These are phyloP conservation scores for Himalopsyche anomala DNA, from an alignment of 2,888 invertebrate species.

Conservation along the genomic window DNA sequence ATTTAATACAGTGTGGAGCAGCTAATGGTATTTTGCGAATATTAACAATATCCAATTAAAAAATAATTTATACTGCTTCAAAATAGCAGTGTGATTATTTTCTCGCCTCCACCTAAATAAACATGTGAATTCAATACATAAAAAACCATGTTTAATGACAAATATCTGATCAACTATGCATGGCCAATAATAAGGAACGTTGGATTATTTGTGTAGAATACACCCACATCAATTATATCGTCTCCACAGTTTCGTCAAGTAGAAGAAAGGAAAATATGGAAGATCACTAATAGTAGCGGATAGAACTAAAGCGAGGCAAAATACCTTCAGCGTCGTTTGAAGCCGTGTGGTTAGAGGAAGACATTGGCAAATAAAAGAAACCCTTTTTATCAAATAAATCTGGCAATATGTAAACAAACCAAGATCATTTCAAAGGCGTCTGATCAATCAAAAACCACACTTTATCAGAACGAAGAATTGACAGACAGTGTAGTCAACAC, in stretches of 20 bases:
- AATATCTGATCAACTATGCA: too few relatives aligned
- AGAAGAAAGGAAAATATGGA: conserved; percentile 28
- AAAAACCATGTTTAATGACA: too few relatives aligned
- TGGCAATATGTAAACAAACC: conserved; percentile 34
- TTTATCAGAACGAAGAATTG: conserved; percentile 9
- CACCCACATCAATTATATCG: background rate
- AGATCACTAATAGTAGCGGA: conserved; percentile 12
- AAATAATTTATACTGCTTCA: too few relatives aligned
- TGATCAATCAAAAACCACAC: conserved; percentile 20
- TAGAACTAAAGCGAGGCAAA: conserved; percentile 20
- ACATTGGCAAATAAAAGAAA: conserved; percentile 26
- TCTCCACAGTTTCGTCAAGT: conserved; percentile 5
- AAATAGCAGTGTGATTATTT: too few relatives aligned
- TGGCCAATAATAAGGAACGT: too few relatives aligned
- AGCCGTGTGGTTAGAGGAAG: conserved; percentile 25
- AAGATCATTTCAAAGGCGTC: conserved; percentile 34
- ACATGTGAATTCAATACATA: too few relatives aligned
- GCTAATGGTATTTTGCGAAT: too few relatives aligned
- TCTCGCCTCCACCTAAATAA: too few relatives aligned
- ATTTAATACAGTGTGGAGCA: too few relatives aligned
- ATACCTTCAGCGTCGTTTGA: conserved; percentile 22
- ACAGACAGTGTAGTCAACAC: background rate
- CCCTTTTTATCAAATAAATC: conserved; percentile 31
- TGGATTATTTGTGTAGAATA: background rate
- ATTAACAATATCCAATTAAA: too few relatives aligned